Percentiles rank a stretch among this genome's conserved stretches.
Conservation (phyloP, 2,888 invertebrate genomes). For the Drosophila vallismaia region DNA sequence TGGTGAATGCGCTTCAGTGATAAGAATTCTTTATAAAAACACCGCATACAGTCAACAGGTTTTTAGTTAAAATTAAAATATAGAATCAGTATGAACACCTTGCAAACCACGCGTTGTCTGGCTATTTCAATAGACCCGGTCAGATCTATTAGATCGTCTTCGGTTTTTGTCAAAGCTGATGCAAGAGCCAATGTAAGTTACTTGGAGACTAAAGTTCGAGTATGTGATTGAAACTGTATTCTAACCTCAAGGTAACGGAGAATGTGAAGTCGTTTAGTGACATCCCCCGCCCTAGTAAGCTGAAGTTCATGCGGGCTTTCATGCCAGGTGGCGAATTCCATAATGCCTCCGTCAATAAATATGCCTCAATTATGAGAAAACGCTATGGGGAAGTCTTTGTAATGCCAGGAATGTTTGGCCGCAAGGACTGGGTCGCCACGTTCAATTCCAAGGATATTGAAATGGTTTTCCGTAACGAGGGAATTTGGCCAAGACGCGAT, state of each 20-base stretch:
- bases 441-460: constrained; percentile 85
- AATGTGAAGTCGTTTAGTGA: constrained; percentile 34
- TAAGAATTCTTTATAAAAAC: constrained; percentile 27
- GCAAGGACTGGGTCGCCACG: constrained; percentile 78
- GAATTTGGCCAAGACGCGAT: constrained; percentile 83
- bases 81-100: constrained; percentile 9
- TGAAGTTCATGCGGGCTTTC: constrained; percentile 52
- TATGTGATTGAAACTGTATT: background rate
- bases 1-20: constrained; percentile 1
- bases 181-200: background rate
- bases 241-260: background rate
- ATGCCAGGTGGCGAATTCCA: constrained; percentile 61
- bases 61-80: constrained; percentile 8
- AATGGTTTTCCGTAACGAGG: constrained; percentile 84
- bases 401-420: constrained; percentile 81
- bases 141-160: constrained; percentile 12
- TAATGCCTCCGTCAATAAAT: constrained; percentile 46
- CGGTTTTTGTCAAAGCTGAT: constrained; percentile 6
- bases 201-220: background rate
- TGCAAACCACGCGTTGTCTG: constrained; percentile 4
- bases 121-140: background rate
- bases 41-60: background rate
- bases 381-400: constrained; percentile 75
- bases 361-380: constrained; percentile 44
- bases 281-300: constrained; percentile 54